These are phyloP conservation scores for Melieria picta DNA, from an alignment of 2,888 invertebrate genomes.

Conservation along the genomic window DNA sequence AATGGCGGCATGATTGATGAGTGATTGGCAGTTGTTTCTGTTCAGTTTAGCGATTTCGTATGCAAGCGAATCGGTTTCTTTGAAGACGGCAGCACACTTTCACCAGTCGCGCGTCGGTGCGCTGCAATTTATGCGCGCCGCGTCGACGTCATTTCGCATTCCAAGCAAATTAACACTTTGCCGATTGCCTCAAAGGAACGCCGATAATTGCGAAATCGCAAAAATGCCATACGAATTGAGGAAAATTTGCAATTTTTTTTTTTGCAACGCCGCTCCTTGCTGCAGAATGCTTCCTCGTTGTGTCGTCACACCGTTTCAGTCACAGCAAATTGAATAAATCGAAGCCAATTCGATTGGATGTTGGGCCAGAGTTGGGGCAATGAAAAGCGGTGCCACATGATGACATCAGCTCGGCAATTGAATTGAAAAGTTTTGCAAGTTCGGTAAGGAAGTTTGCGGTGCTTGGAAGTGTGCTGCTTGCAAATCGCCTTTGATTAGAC, in stretches of 20 bases:
- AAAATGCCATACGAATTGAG: no score
- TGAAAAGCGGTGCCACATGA: no score
- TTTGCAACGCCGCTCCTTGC: neutral
- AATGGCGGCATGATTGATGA: conserved; percentile 41
- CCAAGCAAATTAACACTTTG: conserved; percentile 50
- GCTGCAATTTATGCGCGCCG: conserved; percentile 48
- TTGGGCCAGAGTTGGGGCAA: no score
- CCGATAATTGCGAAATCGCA: no score
- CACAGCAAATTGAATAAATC: conserved; percentile 23
- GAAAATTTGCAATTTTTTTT: neutral
- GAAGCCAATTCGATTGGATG: conserved; percentile 11
- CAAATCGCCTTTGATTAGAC: no score
- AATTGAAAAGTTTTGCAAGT: no score
- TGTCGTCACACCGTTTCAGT: conserved; percentile 5
- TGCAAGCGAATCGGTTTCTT: no score
- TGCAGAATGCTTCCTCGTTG: conserved; percentile 12
- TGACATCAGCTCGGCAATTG: no score
- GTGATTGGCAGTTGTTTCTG: neutral
- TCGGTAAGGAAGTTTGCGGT: no score
- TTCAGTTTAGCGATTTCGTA: no score
- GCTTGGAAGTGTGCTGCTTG: no score
- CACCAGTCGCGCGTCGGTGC: conserved; percentile 42
- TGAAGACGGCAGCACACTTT: conserved; percentile 14
- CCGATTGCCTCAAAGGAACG: no score
- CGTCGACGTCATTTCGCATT: conserved; percentile 49